These are phyloP conservation scores for Actinemys pallida DNA, from an alignment of 2,113 vertebrate species.

Conservation along the genomic window DNA sequence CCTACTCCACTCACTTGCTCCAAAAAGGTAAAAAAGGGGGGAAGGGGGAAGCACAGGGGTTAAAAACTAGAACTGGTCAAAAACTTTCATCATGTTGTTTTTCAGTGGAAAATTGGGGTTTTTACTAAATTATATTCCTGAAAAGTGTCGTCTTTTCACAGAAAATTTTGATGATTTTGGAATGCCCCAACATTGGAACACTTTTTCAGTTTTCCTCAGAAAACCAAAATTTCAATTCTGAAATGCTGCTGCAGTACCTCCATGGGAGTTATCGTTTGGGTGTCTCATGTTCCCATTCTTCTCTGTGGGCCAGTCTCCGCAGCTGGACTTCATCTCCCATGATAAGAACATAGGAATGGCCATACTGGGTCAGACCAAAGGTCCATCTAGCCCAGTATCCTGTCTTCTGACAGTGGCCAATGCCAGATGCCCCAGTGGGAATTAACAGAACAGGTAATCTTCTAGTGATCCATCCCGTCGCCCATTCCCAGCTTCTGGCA, in stretches of 20 bases:
- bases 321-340: neutral
- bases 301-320: neutral
- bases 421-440: too few relatives aligned
- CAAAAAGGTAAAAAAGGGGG: neutral
- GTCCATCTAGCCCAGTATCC: too few relatives aligned
- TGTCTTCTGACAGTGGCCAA: too few relatives aligned
- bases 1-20: neutral
- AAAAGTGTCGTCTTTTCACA: neutral
- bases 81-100: neutral
- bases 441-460: too few relatives aligned
- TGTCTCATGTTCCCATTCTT: neutral
- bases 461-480: too few relatives aligned
- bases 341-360: neutral
- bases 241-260: neutral
- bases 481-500: too few relatives aligned
- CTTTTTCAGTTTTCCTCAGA: neutral
- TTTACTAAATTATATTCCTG: neutral
- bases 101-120: neutral
- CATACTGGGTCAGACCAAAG: too few relatives aligned
- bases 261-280: neutral
- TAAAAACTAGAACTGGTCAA: neutral
- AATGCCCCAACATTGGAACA: neutral
- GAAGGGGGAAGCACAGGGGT: neutral
- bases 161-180: neutral
- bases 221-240: neutral